A percentile compares a stretch with the other conserved stretches of the same genome.
phyloP scores from a whole-genome alignment of 2,797 vertebrate genomes.

The Etheostoma nigrum region DNA sequence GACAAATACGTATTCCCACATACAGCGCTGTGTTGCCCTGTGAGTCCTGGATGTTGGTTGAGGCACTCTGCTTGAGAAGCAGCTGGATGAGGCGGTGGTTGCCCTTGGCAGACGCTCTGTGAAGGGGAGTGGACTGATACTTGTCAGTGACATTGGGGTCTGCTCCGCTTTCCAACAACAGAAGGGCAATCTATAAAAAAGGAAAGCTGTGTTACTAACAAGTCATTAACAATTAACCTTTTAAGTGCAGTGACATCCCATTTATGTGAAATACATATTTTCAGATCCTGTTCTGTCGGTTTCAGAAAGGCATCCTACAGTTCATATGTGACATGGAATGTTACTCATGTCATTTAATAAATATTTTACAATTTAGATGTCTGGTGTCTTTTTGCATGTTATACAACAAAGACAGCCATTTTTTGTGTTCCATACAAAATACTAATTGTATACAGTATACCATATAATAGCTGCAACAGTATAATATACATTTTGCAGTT shows the following conservation, averaged over 20 bases:
- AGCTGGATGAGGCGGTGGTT: slow-evolving; percentile 94
- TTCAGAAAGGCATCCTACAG: background rate
- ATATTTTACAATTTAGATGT: background rate
- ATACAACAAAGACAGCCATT: background rate
- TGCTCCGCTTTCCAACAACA: slow-evolving; percentile 93
- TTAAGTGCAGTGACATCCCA: background rate
- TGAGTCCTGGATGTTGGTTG: slow-evolving; percentile 94
- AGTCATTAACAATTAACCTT: background rate
- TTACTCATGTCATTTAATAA: background rate
- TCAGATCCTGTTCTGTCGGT: background rate
- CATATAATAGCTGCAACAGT: no score
- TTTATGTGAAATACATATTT: background rate
- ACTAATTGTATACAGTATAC: no score
- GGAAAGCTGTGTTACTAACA: background rate
- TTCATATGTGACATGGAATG: no score
- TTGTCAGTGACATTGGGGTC: slow-evolving; percentile 93
- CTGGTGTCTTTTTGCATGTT: background rate
- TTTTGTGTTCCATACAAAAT: no score
- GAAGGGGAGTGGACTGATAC: slow-evolving; percentile 92
- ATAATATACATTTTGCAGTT: no score
- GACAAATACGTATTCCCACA: slow-evolving; percentile 37
- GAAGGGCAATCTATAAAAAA: slow-evolving; percentile 88
- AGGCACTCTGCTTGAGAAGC: slow-evolving; percentile 93
- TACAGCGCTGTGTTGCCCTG: slow-evolving; percentile 98
- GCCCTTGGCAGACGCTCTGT: slow-evolving; percentile 95